Percentiles rank a stretch among this genome's conserved stretches.
Evolutionary conservation across 2,797 vertebrate genomes (phyloP).

Genomic region (Dromococcyx pavoninus): DNA sequence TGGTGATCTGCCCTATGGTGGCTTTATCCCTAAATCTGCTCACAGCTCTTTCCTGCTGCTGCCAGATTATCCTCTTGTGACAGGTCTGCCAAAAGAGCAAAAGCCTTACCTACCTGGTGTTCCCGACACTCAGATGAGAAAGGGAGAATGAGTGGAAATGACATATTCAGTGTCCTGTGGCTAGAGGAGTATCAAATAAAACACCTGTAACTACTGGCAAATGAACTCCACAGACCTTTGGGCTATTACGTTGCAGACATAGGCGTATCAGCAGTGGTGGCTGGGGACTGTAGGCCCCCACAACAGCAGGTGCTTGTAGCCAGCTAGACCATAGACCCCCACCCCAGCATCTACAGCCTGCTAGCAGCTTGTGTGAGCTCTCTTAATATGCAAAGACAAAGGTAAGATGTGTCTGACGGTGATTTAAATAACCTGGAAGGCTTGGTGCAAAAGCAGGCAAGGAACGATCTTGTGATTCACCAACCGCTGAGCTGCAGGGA

Average conservation of each 20-base stretch:
- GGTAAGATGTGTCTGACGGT: background rate
- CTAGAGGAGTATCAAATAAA: background rate
- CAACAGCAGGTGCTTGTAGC: background rate
- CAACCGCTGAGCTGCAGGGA: background rate
- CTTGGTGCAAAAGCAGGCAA: background rate
- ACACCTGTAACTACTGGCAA: background rate
- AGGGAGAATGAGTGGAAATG: background rate
- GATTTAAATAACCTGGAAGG: background rate
- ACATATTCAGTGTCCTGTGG: background rate
- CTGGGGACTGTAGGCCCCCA: background rate
- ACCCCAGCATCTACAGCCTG: background rate
- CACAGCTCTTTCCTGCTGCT: background rate
- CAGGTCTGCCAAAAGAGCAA: background rate
- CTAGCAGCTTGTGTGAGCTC: background rate
- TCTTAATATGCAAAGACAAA: background rate
- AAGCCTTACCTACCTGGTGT: accelerated
- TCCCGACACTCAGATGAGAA: background rate
- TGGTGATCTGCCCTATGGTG: no score
- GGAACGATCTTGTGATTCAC: background rate
- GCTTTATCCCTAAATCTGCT: background rate
- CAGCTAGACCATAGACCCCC: background rate
- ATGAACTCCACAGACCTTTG: background rate
- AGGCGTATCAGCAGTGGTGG: accelerated
- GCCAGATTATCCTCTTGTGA: background rate
- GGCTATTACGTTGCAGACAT: background rate